These are phyloP conservation scores for Synergus gifuensis DNA, from an alignment of 2,888 invertebrate species.

Conservation along the genomic window DNA sequence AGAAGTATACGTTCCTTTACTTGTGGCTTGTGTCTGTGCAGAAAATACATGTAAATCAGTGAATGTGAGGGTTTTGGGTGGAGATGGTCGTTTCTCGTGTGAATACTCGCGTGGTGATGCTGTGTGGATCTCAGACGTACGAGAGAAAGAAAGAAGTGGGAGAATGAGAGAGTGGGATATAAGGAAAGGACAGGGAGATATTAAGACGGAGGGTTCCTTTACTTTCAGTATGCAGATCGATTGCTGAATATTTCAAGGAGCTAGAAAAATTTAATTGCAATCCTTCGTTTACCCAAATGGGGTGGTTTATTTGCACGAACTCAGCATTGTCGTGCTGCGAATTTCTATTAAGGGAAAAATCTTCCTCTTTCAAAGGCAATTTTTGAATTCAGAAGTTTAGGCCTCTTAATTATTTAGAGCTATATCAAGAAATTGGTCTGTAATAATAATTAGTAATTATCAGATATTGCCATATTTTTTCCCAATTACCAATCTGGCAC, in stretches of 20 bases:
- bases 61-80: conserved; percentile 29
- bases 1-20: conserved; percentile 63
- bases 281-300: conserved; percentile 40
- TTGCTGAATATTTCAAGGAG: conserved; percentile 51
- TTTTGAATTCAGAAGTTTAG: background rate
- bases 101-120: conserved; percentile 62
- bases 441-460: too few species aligned
- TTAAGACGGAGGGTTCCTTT: conserved; percentile 61
- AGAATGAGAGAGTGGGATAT: conserved; percentile 39
- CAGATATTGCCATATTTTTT: too few species aligned
- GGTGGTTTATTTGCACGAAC: conserved; percentile 37
- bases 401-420: too few species aligned
- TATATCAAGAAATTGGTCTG: too few species aligned
- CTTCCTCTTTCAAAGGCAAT: background rate
- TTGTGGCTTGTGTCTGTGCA: conserved; percentile 29
- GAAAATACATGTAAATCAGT: conserved; percentile 17
- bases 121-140: conserved; percentile 51
- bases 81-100: conserved; percentile 55
- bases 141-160: conserved; percentile 35
- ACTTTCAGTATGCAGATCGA: conserved; percentile 57
- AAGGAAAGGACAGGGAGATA: conserved; percentile 55
- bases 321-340: conserved; percentile 10
- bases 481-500: too few species aligned
- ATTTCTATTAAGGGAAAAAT: background rate
- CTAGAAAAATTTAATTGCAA: conserved; percentile 44